Evolutionary conservation across 2,113 vertebrate species (phyloP).

Genomic region (Microcebus tavaratra): DNA sequence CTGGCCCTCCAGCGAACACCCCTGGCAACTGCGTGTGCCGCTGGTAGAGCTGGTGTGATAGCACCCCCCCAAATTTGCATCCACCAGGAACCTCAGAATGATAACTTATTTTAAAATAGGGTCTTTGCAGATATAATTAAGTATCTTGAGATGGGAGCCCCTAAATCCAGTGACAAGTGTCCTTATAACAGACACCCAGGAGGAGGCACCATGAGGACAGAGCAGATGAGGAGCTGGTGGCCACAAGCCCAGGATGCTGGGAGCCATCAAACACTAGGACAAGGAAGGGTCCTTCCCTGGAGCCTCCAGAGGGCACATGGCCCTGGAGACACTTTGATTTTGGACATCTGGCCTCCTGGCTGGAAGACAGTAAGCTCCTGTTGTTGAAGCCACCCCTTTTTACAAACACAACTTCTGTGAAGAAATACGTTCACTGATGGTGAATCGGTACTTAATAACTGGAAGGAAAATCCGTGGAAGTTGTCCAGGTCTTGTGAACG

Average conservation of each 20-base stretch:
- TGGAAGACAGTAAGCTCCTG: neutral
- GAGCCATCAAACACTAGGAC: neutral
- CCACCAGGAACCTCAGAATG: neutral
- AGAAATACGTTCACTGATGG: fast-evolving
- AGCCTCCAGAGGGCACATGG: fast-evolving
- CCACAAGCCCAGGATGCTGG: neutral
- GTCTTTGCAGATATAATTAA: neutral
- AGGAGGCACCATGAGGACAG: neutral
- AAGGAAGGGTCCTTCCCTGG: neutral
- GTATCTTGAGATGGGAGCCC: neutral
- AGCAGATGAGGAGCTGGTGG: fast-evolving
- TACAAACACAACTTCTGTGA: neutral
- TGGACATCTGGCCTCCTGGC: neutral
- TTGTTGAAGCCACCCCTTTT: neutral
- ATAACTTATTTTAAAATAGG: neutral
- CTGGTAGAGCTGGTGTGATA: neutral
- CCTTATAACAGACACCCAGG: neutral
- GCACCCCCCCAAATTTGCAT: no score
- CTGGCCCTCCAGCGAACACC: no score
- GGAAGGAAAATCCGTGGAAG: neutral
- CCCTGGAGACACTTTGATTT: neutral
- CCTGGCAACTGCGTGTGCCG: fast-evolving
- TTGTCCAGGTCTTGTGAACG: fast-evolving
- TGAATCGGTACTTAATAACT: fast-evolving
- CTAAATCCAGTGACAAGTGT: neutral